These are phyloP conservation scores for Nothocercus julius DNA, from an alignment of 2,113 vertebrate species.

Conservation along the genomic window DNA sequence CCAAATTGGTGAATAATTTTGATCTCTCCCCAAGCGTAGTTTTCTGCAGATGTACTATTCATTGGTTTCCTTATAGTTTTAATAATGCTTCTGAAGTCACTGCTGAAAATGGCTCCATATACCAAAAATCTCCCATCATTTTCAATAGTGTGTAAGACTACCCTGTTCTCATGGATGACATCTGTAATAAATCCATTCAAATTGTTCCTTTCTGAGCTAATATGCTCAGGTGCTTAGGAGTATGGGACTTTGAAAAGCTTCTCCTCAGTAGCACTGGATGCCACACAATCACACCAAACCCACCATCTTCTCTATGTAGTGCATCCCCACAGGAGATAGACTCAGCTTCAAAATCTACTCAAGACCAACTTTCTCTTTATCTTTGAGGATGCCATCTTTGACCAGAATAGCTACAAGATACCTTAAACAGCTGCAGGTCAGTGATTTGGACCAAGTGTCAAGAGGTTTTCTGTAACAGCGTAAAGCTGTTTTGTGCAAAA, in stretches of 20 bases:
- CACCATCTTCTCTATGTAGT: not conserved
- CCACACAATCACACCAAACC: not conserved
- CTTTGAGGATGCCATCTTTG: not conserved
- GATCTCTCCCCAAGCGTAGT: not conserved
- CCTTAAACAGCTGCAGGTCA: not conserved
- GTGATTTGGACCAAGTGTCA: not conserved
- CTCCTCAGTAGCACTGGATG: not conserved
- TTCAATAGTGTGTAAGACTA: not conserved
- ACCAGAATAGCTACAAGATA: not conserved
- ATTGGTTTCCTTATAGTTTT: not conserved
- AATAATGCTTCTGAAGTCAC: not conserved
- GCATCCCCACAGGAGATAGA: not conserved
- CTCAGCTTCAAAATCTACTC: not conserved
- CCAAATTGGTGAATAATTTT: conserved; percentile 8
- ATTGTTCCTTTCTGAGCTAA: not conserved
- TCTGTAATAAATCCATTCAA: not conserved
- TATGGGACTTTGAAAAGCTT: accelerated
- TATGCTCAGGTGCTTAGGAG: not conserved
- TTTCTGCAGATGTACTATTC: not conserved
- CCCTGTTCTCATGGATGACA: not conserved
- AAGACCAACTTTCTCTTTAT: not conserved
- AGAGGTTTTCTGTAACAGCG: not conserved
- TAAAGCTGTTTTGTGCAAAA: not conserved
- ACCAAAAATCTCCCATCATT: not conserved
- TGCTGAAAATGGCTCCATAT: not conserved